A percentile compares a stretch with the other conserved stretches of the same genome.
Evolutionary conservation across 2,888 invertebrate species (phyloP).

Genomic region (Altica lythri): DNA sequence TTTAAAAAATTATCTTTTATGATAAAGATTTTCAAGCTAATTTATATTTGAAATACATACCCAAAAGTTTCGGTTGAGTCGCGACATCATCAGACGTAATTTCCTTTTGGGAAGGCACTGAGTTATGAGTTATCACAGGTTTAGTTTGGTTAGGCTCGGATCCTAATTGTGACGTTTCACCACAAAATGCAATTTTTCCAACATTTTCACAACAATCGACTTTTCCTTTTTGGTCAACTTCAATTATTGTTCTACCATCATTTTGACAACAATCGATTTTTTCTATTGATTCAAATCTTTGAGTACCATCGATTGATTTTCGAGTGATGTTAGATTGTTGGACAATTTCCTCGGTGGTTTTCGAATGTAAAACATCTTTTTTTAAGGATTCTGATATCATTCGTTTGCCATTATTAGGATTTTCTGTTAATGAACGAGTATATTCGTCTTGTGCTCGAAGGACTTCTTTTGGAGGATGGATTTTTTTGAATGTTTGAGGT

Average conservation of each 20-base stretch:
- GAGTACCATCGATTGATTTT: conserved; percentile 1
- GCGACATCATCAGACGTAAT: conserved; percentile 45
- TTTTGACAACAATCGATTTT: conserved; percentile 13
- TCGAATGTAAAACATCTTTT: conserved; percentile 24
- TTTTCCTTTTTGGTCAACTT: conserved; percentile 13
- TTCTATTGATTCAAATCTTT: conserved; percentile 8
- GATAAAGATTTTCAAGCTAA: no score
- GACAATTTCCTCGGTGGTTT: conserved; percentile 5
- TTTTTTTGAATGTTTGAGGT: conserved; percentile 24
- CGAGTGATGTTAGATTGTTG: background rate
- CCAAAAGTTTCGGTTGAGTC: conserved; percentile 55
- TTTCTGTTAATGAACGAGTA: conserved; percentile 25
- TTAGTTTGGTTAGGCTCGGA: conserved; percentile 47
- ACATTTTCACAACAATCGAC: conserved; percentile 12
- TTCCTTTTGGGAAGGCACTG: conserved; percentile 52
- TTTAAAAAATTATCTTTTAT: no score
- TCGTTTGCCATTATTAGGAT: conserved; percentile 31
- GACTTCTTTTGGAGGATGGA: conserved; percentile 27
- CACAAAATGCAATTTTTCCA: conserved; percentile 1
- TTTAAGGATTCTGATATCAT: conserved; percentile 32
- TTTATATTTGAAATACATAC: conserved; percentile 41
- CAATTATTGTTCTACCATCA: conserved; percentile 19
- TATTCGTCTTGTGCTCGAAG: conserved; percentile 30
- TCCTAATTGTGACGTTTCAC: conserved; percentile 8
- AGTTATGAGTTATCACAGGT: conserved; percentile 51